Evolutionary conservation across 2,888 invertebrate species (phyloP).

Genomic region (Latrodectus hesperus): DNA sequence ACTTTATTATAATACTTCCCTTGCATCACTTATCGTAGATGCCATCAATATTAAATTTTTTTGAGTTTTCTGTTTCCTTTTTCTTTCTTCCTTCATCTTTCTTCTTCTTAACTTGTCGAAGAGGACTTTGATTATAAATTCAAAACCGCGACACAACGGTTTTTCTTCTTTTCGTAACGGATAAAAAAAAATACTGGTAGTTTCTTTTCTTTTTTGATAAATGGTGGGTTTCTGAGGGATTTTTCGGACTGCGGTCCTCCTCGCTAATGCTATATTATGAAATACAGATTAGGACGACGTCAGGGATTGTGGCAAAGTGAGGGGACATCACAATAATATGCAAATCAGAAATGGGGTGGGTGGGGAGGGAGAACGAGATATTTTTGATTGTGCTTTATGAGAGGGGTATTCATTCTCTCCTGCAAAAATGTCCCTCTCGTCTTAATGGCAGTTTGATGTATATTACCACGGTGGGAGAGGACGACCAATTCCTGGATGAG

Average conservation of each 20-base stretch:
- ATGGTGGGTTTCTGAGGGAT: constrained; percentile 11
- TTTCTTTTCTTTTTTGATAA: constrained; percentile 56
- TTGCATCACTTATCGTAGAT: constrained; percentile 58
- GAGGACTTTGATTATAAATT: constrained; percentile 62
- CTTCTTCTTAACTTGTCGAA: constrained; percentile 32
- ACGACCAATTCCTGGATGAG: neutral
- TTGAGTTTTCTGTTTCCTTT: too few relatives aligned
- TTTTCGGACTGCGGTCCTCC: constrained; percentile 9
- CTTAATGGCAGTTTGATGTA: constrained; percentile 67
- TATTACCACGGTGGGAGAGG: constrained; percentile 17
- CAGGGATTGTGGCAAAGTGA: neutral
- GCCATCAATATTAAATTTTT: constrained; percentile 65
- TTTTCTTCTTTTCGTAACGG: neutral
- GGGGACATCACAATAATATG: constrained; percentile 60
- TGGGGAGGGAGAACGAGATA: constrained; percentile 40
- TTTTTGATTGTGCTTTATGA: constrained; percentile 63
- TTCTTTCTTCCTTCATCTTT: constrained; percentile 10
- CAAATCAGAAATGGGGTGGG: constrained; percentile 36
- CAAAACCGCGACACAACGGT: constrained; percentile 11
- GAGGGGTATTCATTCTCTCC: constrained; percentile 7
- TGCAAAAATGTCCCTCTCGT: constrained; percentile 27
- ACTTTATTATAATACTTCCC: constrained; percentile 61
- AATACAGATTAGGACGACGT: constrained; percentile 54
- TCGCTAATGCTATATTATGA: constrained; percentile 50
- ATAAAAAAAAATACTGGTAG: neutral